phyloP scores from a whole-genome alignment of 2,113 vertebrate species.

The Oreamnos americanus region DNA sequence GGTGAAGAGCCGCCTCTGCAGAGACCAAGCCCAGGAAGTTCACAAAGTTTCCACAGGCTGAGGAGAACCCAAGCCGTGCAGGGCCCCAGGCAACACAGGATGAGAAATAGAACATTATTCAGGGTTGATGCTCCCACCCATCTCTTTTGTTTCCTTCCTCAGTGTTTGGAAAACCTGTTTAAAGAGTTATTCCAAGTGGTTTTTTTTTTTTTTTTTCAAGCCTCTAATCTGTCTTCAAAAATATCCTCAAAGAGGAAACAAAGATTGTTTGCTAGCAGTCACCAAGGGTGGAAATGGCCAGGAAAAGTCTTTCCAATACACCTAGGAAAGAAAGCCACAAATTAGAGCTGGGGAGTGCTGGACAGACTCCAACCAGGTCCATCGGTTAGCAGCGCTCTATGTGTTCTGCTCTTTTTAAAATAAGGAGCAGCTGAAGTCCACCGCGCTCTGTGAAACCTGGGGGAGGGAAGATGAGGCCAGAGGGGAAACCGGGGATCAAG shows the following conservation, averaged over 20 bases:
- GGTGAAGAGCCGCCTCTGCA: neutral
- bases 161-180: slow-evolving; percentile 42
- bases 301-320: neutral
- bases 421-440: neutral
- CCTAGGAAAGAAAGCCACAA: neutral
- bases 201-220: slow-evolving; percentile 32
- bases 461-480: neutral
- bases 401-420: neutral
- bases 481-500: neutral
- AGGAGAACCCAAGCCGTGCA: neutral
- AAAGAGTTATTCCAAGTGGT: slow-evolving; percentile 44
- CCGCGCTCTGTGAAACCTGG: neutral
- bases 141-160: neutral
- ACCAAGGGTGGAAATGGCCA: neutral
- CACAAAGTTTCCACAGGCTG: neutral
- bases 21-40: neutral
- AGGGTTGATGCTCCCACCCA: slow-evolving; percentile 5
- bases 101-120: neutral
- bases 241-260: slow-evolving; percentile 33
- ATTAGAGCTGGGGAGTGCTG: neutral
- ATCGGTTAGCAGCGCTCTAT: neutral
- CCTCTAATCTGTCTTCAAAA: slow-evolving; percentile 49
- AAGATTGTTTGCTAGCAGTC: neutral
- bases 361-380: neutral
- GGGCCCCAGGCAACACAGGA: neutral